Evolutionary conservation across 2,797 vertebrate species (phyloP).

Genomic region (Crax fasciolata): DNA sequence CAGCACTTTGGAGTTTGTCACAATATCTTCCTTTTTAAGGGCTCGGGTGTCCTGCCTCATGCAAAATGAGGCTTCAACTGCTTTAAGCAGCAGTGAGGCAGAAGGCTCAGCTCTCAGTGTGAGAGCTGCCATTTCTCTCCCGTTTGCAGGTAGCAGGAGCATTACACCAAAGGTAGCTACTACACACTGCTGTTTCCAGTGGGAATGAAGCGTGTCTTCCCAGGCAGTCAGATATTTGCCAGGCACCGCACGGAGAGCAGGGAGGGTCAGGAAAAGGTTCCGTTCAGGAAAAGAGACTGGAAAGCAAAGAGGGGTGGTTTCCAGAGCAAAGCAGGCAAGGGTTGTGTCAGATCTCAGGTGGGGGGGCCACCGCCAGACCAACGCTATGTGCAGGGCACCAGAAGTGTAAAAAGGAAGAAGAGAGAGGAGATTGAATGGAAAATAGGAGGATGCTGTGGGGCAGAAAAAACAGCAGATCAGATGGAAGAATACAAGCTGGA

Average conservation of each 20-base stretch:
- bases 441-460: not conserved
- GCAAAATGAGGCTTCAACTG: not conserved
- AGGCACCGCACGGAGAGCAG: not conserved
- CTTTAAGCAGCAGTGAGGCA: not conserved
- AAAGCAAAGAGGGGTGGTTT: not conserved
- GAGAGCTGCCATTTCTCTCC: not conserved
- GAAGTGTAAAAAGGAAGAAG: not conserved
- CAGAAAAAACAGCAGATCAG: not conserved
- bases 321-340: not conserved
- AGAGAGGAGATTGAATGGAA: not conserved
- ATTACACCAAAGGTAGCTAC: not conserved
- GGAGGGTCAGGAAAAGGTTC: not conserved
- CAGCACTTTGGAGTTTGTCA: not conserved
- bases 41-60: not conserved
- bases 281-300: not conserved
- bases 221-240: not conserved
- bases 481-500: slow-evolving; percentile 21
- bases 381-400: not conserved
- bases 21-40: slow-evolving; percentile 29
- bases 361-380: not conserved
- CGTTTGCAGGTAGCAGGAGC: not conserved
- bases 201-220: not conserved
- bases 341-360: not conserved
- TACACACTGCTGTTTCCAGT: not conserved
- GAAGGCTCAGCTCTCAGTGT: not conserved